phyloP scores from a whole-genome alignment of 2,113 vertebrate species.

The Chamaetylas fuelleborni region DNA sequence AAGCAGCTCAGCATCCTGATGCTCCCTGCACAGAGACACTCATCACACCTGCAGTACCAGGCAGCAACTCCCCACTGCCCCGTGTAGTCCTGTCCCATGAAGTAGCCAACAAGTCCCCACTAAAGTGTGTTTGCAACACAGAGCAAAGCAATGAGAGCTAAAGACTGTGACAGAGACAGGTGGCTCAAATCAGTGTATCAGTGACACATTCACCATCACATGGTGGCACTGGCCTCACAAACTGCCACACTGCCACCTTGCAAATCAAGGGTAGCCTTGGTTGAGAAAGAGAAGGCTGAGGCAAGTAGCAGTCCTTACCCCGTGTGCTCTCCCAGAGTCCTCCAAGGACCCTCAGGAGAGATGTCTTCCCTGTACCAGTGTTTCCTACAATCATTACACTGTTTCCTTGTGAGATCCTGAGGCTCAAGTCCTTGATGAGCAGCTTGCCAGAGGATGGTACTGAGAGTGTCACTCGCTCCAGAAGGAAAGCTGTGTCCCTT shows the following conservation, averaged over 20 bases:
- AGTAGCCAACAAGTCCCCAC: background rate
- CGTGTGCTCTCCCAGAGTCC: constrained; percentile 84
- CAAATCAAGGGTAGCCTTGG: background rate
- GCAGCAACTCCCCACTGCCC: background rate
- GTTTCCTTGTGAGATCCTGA: constrained; percentile 84
- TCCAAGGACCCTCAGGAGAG: constrained; percentile 87
- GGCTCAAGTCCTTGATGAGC: constrained; percentile 87
- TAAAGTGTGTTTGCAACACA: background rate
- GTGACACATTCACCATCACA: background rate
- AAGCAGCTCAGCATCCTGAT: constrained; percentile 87
- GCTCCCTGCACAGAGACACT: constrained; percentile 76
- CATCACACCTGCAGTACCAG: background rate
- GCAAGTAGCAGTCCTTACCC: constrained; percentile 73
- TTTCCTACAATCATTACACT: constrained; percentile 91
- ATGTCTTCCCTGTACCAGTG: constrained; percentile 94
- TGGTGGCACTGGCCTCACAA: background rate
- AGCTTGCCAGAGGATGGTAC: constrained; percentile 83
- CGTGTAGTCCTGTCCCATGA: background rate
- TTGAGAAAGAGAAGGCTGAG: background rate
- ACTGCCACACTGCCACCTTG: background rate
- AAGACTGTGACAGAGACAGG: background rate
- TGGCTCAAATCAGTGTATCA: background rate
- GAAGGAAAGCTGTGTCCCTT: constrained; percentile 81
- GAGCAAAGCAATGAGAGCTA: background rate
- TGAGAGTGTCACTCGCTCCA: constrained; percentile 82